Evolutionary conservation across 1,140 invertebrate genomes (phyloP), one percentile per base, ranked within the genome.

Genomic region (Bemisia tabaci): DNA sequence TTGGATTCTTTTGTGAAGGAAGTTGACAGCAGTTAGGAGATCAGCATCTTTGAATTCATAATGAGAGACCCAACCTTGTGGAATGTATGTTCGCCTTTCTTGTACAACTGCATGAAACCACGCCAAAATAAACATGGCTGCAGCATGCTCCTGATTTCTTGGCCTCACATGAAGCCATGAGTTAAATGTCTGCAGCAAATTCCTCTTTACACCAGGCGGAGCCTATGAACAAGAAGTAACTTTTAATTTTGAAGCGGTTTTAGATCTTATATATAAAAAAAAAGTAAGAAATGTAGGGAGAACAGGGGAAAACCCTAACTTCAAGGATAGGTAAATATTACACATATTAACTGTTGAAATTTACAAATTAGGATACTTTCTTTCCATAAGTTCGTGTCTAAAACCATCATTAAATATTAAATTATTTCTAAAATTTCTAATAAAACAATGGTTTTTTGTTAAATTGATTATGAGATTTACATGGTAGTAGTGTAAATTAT

Each of bases 41-140:
- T 97, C 94, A 0, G 87, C 83, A 69, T 90, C 85, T 48, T 86
- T 91, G 78, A 95, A 96, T 73, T 96, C 93, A 76, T 97, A 97
- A 74, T 86, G 89, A 75, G 90, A 91, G 0, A 85, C 87, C 91
- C 91, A 94, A 1, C 90, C 91, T 74, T 90, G 87, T 9, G 89
- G 91, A 70, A 94, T 91, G 74, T 85, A 95, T 68, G 84, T 88
- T 68, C 94, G 79, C 63, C 94, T 81, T 78, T 97, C 94, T 75
- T 95, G 92, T 22, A 95, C 76, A 5, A 95, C 81, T 0, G 93
- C 91, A 75, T 95, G 92, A 66, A 94, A 82, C 85, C 89, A 92
- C 11, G 88, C 83, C 12, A 94, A 73, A 1, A 85, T 80, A 74
- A 94, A 88, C 58, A 86, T 79, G 23, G 85, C 79, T 71, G 81